A percentile compares a stretch with the other conserved stretches of the same genome.
These are phyloP conservation scores for Bradypus variegatus DNA, from an alignment of 2,797 vertebrate species.

Conservation along the genomic window DNA sequence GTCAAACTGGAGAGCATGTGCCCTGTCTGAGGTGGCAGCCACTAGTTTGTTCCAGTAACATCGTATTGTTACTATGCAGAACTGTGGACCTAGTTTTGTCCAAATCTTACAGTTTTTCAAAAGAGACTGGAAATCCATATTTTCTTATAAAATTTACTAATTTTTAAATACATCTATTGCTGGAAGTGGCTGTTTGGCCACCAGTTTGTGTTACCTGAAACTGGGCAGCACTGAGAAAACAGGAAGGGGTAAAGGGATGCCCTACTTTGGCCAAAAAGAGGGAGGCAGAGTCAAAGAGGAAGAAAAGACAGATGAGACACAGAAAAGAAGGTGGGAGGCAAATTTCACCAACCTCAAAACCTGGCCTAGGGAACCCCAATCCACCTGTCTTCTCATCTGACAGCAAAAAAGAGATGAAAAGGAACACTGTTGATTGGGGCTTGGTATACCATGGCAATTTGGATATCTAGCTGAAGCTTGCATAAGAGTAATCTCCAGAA, in stretches of 20 bases:
- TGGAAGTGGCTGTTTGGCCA: neutral
- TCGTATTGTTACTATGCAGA: neutral
- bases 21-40: neutral
- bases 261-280: neutral
- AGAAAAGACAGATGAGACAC: neutral
- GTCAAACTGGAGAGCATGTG: neutral
- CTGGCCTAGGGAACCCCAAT: neutral
- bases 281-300: neutral
- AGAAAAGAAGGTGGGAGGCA: neutral
- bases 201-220: neutral
- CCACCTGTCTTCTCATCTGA: neutral
- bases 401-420: neutral
- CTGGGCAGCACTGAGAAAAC: neutral
- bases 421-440: neutral
- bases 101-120: neutral
- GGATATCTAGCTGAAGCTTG: too few species aligned
- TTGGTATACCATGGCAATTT: too few species aligned
- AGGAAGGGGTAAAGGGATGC: neutral
- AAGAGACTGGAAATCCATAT: neutral
- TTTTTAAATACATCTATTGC: neutral
- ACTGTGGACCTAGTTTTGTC: neutral
- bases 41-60: neutral
- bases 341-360: neutral
- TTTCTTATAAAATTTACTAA: neutral
- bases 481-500: too few species aligned